Conservation (phyloP, 2,113 vertebrate species). For the Raja brachyura region DNA sequence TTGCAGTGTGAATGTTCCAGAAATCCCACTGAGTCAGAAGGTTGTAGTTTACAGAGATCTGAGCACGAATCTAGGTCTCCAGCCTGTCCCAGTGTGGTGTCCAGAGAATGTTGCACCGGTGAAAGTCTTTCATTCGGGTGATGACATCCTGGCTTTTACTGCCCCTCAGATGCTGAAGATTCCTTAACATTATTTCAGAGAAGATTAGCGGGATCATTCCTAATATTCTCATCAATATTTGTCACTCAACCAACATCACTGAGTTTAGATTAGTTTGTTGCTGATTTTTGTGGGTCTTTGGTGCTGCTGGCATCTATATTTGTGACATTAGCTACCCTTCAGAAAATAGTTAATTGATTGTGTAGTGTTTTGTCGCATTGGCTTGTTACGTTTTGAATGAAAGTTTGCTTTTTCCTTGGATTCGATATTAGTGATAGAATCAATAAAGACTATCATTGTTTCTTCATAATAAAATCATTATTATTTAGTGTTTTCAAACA, state of each 20-base stretch:
- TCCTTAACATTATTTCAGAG: neutral
- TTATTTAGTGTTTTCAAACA: neutral
- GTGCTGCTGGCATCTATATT: neutral
- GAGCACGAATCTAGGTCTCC: neutral
- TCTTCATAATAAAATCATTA: neutral
- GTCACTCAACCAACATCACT: neutral
- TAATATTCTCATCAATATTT: neutral
- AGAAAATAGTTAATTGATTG: neutral
- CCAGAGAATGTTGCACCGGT: neutral
- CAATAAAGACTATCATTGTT: neutral
- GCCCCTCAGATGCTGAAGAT: neutral
- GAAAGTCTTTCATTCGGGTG: neutral
- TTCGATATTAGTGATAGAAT: neutral
- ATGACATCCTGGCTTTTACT: neutral
- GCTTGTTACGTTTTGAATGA: neutral
- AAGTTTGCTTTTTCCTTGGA: neutral
- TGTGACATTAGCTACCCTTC: neutral
- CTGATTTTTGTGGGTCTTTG: neutral
- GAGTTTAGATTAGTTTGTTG: neutral
- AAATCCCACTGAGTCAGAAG: neutral
- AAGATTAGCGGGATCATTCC: neutral
- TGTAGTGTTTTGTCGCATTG: neutral
- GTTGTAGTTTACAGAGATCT: neutral
- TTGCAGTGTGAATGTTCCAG: no score
- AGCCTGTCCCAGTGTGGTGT: no score